Evolutionary conservation across 2,888 invertebrate genomes (phyloP), one percentile per base, ranked within the genome.

Genomic region (Platycnemis pennipes): DNA sequence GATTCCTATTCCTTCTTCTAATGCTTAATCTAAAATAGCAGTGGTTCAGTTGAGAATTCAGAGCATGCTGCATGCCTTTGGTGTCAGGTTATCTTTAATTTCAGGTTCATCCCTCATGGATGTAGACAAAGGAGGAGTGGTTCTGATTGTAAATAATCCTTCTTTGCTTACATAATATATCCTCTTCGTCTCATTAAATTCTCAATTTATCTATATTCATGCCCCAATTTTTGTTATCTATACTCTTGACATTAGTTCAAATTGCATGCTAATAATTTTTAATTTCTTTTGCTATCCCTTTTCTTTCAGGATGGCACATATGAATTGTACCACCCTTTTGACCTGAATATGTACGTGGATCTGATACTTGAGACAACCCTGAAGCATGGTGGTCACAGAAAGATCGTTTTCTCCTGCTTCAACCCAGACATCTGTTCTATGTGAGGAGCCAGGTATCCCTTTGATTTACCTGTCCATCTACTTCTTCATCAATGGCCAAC

Each of bases 401-500:
- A 98, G 94, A 98, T 99, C 94, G 98, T 99, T 42, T 98, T 99
- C 96, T 99, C 99, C 0, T 99, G 99, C 95, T 99, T 99, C 96
- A 99, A 99, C 97, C 99, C 99, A 0, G 99, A 99, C 96, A 98
- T 99, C 95, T 99, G 99, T 96, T 98, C 98, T 2, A 98, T 99
- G 98, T 97, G 96, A 96, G 96, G 96, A 94, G 85, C 56, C 91
- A 37, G 87, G 85, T 94, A 88, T 91, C 91, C 91, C 88, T 63
- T 91, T 45, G 91, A 91, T 91, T 91, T 91, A 91, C 91, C 91
- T 91, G 91, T 91, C 91, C 91, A 91, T 44, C 53, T 42, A 69
- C 44, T 44, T n/a, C 44, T 63, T 13, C 22, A 37, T 11, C 56
- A 42, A 56, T 56, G 53, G 22, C 31, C 53, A 56, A 63, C 53